These are phyloP conservation scores for Dicentrarchus labrax DNA, from an alignment of 2,113 vertebrate genomes.

Conservation along the genomic window DNA sequence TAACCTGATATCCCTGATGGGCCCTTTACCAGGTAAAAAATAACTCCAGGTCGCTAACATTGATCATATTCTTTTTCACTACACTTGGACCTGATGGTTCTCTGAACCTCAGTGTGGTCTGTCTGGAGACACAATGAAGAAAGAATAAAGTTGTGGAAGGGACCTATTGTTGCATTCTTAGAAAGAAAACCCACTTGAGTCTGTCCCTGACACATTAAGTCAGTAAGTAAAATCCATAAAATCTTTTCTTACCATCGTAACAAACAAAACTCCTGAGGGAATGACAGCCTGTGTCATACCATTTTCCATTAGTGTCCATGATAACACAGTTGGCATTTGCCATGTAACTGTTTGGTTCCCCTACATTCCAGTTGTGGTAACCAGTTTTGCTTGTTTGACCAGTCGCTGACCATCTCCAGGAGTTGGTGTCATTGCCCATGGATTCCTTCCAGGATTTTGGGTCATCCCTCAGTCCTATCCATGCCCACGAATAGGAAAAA, in stretches of 20 bases:
- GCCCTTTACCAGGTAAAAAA: too few relatives aligned
- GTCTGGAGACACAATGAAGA: too few relatives aligned
- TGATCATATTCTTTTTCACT: too few relatives aligned
- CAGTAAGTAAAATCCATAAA: neutral
- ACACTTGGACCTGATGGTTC: too few relatives aligned
- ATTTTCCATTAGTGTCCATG: rapidly evolving
- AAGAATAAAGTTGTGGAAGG: too few relatives aligned
- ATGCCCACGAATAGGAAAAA: neutral
- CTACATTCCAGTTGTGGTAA: neutral
- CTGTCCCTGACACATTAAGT: neutral
- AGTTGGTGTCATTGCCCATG: slow-evolving; percentile 28
- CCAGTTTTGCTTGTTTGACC: neutral
- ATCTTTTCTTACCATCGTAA: slow-evolving; percentile 43
- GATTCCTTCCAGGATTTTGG: slow-evolving; percentile 18
- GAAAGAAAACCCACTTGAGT: neutral
- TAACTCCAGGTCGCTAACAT: too few relatives aligned
- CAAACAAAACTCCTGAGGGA: rapidly evolving
- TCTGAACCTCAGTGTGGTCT: too few relatives aligned
- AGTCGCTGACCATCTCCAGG: slow-evolving; percentile 52
- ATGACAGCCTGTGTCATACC: rapidly evolving
- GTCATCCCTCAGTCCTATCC: slow-evolving; percentile 52
- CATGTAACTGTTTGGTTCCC: rapidly evolving
- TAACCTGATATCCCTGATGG: too few relatives aligned
- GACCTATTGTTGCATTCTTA: too few relatives aligned
- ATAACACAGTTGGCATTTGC: rapidly evolving